Percentiles rank a stretch among this genome's conserved stretches.
phyloP scores from a whole-genome alignment of 2,113 vertebrate species.

The Pelusios castaneus region DNA sequence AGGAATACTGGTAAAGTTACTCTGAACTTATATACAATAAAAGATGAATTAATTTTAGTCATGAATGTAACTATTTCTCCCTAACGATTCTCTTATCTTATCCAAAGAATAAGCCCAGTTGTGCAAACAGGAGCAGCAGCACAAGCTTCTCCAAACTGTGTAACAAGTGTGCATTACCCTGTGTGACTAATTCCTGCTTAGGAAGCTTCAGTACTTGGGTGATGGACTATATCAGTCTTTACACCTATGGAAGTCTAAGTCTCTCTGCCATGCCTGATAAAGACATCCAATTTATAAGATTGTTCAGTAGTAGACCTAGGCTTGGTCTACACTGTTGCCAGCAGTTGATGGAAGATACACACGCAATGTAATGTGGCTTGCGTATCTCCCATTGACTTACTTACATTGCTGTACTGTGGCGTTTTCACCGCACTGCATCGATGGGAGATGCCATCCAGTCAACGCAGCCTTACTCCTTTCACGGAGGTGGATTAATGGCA shows the following conservation, averaged over 20 bases:
- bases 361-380: too few relatives aligned
- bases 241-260: not conserved
- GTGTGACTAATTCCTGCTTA: not conserved
- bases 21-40: too few relatives aligned
- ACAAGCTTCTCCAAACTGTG: not conserved
- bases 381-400: too few relatives aligned
- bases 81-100: not conserved
- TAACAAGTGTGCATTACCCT: not conserved
- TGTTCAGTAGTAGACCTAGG: not conserved
- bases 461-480: too few relatives aligned
- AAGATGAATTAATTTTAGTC: not conserved
- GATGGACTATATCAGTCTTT: not conserved
- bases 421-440: too few relatives aligned
- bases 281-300: not conserved
- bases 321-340: too few relatives aligned
- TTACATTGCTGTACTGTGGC: too few relatives aligned
- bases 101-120: not conserved
- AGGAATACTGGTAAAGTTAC: too few relatives aligned
- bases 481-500: too few relatives aligned
- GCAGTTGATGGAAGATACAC: too few relatives aligned
- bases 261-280: not conserved
- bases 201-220: not conserved
- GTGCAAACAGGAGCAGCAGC: not conserved
- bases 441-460: too few relatives aligned
- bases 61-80: not conserved